Evolutionary conservation across 2,797 vertebrate species (phyloP), one percentile per base, ranked within the genome.

Genomic region (Sylvia borin): DNA sequence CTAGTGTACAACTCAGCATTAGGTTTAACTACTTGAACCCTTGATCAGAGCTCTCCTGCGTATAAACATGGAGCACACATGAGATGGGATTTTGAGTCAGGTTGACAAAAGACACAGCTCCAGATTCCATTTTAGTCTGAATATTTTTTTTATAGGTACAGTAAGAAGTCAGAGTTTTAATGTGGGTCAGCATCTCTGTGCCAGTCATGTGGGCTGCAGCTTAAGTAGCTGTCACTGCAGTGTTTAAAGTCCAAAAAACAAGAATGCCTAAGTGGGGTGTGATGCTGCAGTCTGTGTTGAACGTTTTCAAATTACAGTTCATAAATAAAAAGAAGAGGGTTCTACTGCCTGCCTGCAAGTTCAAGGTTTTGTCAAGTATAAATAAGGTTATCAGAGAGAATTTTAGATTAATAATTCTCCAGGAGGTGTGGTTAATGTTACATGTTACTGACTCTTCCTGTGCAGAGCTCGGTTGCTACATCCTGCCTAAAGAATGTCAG

Each of bases 401-500:
- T 58, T 65, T 67, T 21, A 31, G 32, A 20, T 45, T 7, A 15
- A 1, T 51, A 43, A 8, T 54, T 83, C 18, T 51, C 18, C 20
- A 58, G 22, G 76, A 55, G 25, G 9, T 36, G 16, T 48, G 12
- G 43, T 71, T 62, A 27, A 29, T 36, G 45, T 67, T 51, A 19
- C 1, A 1, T 8, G 12, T 58, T 78, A 61, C 51, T 34, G 26
- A 13, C n/a, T 58, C 19, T 62, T 65, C 51, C n/a, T 34, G 17
- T 24, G 36, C 24, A 5, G 4, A 38, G 51, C 1, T 5, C 0
- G 0, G 58, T 89, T 66, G 53, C 45, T 40, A 36, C 38, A 9
- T 29, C 83, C 42, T 64, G 53, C 60, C 67, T 79, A 2, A 36
- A 72, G 43, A 54, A 76, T 38, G 29, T 67, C 26, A 38, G 27